A percentile compares a stretch with the other conserved stretches of the same genome.
phyloP scores from a whole-genome alignment of 1,140 invertebrate genomes.

The Leptinotarsa texana region DNA sequence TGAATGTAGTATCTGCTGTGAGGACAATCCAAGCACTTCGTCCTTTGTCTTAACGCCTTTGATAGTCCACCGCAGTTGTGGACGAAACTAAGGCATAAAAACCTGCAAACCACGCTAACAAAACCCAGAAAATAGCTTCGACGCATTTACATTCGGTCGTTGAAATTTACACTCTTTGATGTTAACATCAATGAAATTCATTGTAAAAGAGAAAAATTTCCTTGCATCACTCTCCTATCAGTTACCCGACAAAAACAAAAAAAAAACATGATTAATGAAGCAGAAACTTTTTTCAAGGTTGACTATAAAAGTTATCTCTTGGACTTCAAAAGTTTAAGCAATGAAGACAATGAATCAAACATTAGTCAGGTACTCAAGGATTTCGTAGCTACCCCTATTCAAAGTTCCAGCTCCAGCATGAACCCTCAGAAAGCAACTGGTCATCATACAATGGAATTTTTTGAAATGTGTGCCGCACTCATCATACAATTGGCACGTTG shows the following conservation, averaged over 20 bases:
- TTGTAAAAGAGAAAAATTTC: no score
- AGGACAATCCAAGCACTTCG: no score
- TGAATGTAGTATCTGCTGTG: no score
- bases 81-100: no score
- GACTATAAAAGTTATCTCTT: slow-evolving; percentile 96
- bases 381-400: slow-evolving; percentile 51
- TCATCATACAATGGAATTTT: slow-evolving; percentile 99
- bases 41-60: no score
- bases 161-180: no score
- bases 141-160: no score
- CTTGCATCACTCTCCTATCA: no score
- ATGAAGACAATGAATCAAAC: slow-evolving; percentile 71
- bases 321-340: slow-evolving; percentile 94
- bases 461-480: slow-evolving; percentile 98
- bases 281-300: slow-evolving; percentile 60
- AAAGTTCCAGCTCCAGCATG: slow-evolving; percentile 54
- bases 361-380: slow-evolving; percentile 60
- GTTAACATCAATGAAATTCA: no score
- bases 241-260: neutral
- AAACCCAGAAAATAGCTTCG: no score
- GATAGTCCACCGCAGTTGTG: no score
- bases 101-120: no score
- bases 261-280: neutral
- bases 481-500: slow-evolving; percentile 97
- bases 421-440: slow-evolving; percentile 57